Conservation (phyloP, 2,113 vertebrate genomes). For the Sminthopsis crassicaudata region DNA sequence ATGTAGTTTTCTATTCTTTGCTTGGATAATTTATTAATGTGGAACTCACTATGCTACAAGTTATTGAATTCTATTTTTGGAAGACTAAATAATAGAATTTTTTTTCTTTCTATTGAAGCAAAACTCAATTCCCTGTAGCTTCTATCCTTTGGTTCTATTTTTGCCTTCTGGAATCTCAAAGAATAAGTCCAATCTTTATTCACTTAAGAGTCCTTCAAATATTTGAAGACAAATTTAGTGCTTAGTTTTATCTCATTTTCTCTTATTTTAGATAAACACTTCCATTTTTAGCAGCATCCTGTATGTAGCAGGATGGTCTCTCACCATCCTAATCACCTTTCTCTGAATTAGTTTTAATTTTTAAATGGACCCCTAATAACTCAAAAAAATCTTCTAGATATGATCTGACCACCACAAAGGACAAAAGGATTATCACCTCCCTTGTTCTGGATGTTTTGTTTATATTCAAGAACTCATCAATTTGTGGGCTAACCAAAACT, state of each 20-base stretch:
- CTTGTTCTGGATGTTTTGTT: neutral
- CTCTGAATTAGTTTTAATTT: neutral
- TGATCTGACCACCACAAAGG: neutral
- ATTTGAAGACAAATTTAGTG: neutral
- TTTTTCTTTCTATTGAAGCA: neutral
- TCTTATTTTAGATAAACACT: neutral
- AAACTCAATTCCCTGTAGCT: neutral
- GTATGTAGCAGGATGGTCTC: neutral
- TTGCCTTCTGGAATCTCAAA: neutral
- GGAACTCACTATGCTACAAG: neutral
- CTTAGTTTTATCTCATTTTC: neutral
- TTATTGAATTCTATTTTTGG: neutral
- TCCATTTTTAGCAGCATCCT: neutral
- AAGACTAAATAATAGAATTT: neutral
- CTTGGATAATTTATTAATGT: neutral
- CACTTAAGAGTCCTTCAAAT: neutral
- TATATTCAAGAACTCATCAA: neutral
- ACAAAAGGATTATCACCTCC: neutral
- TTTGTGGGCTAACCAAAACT: neutral
- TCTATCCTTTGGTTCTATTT: neutral
- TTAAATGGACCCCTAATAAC: neutral
- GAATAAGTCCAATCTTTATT: neutral
- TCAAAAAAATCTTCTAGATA: neutral
- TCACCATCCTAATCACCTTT: neutral
- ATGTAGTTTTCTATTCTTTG: neutral